These are phyloP conservation scores for Bilobella aurantiaca DNA, from an alignment of 1,140 invertebrate genomes.

Conservation along the genomic window DNA sequence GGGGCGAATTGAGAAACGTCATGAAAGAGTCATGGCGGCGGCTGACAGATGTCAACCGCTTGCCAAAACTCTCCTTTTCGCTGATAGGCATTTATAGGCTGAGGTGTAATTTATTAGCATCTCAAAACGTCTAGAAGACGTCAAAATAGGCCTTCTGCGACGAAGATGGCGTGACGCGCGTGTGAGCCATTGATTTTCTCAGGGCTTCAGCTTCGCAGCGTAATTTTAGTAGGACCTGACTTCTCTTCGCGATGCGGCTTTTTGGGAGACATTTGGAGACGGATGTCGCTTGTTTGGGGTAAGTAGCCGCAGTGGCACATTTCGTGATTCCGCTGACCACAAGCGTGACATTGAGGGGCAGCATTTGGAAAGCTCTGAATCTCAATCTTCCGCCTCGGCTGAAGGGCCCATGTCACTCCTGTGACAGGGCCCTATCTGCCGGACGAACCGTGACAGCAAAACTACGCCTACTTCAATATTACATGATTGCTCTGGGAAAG, in stretches of 20 bases:
- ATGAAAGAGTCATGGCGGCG: too few relatives aligned
- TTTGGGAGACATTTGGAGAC: neutral
- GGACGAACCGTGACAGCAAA: slow-evolving; percentile 12
- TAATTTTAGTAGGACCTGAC: neutral
- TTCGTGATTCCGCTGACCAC: slow-evolving; percentile 31
- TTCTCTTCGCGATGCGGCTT: neutral
- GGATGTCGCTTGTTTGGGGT: neutral
- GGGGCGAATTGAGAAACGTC: too few relatives aligned
- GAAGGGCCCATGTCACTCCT: slow-evolving; percentile 20
- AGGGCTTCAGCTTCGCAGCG: neutral
- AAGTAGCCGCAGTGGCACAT: slow-evolving; percentile 20
- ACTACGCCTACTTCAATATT: slow-evolving; percentile 15
- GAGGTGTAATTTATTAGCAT: slow-evolving; percentile 7
- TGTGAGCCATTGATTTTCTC: neutral
- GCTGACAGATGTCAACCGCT: too few relatives aligned
- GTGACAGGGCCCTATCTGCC: slow-evolving; percentile 24
- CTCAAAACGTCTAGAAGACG: neutral
- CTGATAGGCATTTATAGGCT: neutral
- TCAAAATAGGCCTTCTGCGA: neutral
- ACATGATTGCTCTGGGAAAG: neutral
- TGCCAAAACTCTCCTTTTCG: too few relatives aligned
- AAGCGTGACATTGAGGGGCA: slow-evolving; percentile 25
- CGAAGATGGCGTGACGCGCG: neutral
- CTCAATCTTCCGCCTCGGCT: slow-evolving; percentile 8
- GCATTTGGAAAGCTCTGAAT: neutral